Percentiles rank a stretch among this genome's conserved stretches.
Evolutionary conservation across 2,888 invertebrate species (phyloP).

Genomic region (Pedicia rivosa): DNA sequence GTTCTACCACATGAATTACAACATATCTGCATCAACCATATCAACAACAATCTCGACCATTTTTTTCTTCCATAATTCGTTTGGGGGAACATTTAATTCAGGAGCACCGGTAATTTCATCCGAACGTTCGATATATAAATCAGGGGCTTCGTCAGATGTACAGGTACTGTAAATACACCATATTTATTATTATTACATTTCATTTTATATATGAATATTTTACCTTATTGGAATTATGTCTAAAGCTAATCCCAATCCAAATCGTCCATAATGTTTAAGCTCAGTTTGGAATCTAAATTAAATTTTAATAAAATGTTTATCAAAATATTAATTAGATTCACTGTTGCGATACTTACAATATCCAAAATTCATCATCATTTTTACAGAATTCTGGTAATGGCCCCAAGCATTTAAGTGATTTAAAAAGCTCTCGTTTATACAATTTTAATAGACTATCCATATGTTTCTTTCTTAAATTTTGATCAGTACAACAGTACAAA

Average conservation of each 20-base stretch:
- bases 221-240: conserved; percentile 54
- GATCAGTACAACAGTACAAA: conserved; percentile 47
- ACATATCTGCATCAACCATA: conserved; percentile 42
- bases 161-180: conserved; percentile 32
- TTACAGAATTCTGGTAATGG: conserved; percentile 26
- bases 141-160: conserved; percentile 53
- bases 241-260: conserved; percentile 49
- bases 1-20: too few species aligned
- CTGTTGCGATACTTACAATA: conserved; percentile 32
- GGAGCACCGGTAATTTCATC: conserved; percentile 25
- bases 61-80: conserved; percentile 43
- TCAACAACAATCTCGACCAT: conserved; percentile 54
- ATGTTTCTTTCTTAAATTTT: conserved; percentile 40
- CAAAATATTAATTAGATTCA: conserved; percentile 1
- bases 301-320: conserved; percentile 8
- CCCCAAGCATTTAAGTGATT: conserved; percentile 37
- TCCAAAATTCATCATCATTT: conserved; percentile 35
- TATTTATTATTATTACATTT: not conserved
- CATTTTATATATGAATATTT: not conserved
- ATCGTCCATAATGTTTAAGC: conserved; percentile 43
- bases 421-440: conserved; percentile 42
- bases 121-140: conserved; percentile 36
- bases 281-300: conserved; percentile 40
- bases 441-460: conserved; percentile 39
- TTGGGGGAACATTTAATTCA: conserved; percentile 33